phyloP scores from a whole-genome alignment of 2,797 vertebrate genomes.

The Mus caroli region DNA sequence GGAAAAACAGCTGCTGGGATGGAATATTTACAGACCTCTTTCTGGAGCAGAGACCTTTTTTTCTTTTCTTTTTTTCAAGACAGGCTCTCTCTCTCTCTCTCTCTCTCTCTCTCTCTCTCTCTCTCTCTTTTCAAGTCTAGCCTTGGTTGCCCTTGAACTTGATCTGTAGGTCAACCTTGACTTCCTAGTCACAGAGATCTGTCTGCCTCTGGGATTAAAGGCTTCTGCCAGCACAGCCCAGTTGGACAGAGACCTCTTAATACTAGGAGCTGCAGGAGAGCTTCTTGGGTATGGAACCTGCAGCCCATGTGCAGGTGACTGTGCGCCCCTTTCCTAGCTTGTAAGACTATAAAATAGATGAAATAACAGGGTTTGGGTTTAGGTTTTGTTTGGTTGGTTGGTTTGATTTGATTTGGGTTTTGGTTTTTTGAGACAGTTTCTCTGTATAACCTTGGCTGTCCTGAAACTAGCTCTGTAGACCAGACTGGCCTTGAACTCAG shows the following conservation, averaged over 20 bases:
- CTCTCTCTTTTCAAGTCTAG: neutral
- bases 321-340: neutral
- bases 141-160: neutral
- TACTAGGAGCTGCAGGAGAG: neutral
- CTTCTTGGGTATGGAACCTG: neutral
- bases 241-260: neutral
- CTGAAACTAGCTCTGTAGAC: neutral
- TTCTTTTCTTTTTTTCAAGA: neutral
- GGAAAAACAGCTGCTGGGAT: too few species aligned
- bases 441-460: neutral
- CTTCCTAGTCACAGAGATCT: neutral
- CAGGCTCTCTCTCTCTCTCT: neutral
- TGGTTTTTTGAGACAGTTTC: neutral
- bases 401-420: neutral
- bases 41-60: neutral
- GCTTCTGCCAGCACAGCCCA: neutral
- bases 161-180: neutral
- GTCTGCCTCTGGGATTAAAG: neutral
- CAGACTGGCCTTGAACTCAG: neutral
- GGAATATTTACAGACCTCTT: neutral
- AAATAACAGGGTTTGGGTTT: neutral
- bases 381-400: neutral
- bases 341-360: neutral
- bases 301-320: neutral
- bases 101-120: neutral